phyloP scores from a whole-genome alignment of 2,797 vertebrate genomes.

The Etheostoma perlongum region DNA sequence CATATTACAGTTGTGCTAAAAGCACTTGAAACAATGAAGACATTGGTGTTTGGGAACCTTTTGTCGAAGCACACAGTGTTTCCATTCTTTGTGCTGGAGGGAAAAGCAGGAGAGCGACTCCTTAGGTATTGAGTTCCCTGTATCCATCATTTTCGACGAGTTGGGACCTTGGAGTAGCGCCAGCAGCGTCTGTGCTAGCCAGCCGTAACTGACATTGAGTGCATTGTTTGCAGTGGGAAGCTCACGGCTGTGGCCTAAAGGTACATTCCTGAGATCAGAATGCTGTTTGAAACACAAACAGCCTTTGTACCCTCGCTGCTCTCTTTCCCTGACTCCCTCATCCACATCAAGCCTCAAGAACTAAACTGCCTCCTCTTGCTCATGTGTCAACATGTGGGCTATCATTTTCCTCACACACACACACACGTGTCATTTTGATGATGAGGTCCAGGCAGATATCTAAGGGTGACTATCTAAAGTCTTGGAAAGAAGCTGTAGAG shows the following conservation, averaged over 20 bases:
- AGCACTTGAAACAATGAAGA: conserved; percentile 50
- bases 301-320: conserved; percentile 88
- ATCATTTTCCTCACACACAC: conserved; percentile 84
- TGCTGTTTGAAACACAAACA: conserved; percentile 89
- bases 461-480: conserved; percentile 30
- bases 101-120: conserved; percentile 84
- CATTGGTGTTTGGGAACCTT: conserved; percentile 65
- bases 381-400: conserved; percentile 88
- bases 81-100: conserved; percentile 80
- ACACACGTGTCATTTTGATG: conserved; percentile 62
- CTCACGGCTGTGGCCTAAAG: conserved; percentile 88
- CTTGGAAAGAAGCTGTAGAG: conserved; percentile 28
- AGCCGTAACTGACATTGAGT: conserved; percentile 92
- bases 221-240: conserved; percentile 88
- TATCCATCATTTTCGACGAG: conserved; percentile 92
- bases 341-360: conserved; percentile 81
- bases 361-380: conserved; percentile 80
- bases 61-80: conserved; percentile 72
- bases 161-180: conserved; percentile 84
- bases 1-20: conserved; percentile 45
- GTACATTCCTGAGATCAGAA: conserved; percentile 91
- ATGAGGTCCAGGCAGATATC: conserved; percentile 60
- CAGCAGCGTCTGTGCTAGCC: conserved; percentile 85
- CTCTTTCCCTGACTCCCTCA: conserved; percentile 77
- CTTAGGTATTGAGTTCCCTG: conserved; percentile 89